Evolutionary conservation across 64 coral and sea anemone genomes (phyloP), one percentile per base, ranked within the genome.

Genomic region (Trachythela sp.): DNA sequence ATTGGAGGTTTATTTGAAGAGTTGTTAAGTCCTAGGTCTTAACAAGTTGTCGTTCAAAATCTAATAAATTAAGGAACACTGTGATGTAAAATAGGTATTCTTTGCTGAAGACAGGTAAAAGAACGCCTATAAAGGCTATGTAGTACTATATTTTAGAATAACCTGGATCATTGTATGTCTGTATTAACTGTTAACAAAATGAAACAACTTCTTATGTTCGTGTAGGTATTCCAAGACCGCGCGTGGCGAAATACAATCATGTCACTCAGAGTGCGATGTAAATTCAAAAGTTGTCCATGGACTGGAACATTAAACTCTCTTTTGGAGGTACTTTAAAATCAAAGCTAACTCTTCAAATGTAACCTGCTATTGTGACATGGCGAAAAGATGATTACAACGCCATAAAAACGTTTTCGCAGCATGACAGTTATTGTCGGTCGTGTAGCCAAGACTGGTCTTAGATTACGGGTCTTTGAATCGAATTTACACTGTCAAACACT

Each of bases 251-350:
- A 80, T 22, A 80, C 75, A 15, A 80, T 80, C 75, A 80, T 80
- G 75, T 80, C 75, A 13, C 2, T 80, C 10, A 8, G 17, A 80
- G 75, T 80, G 30, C 75, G 75, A 17, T 80, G 75, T 38, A 80
- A 80, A 36, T 80, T 35, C 33, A 80, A 35, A 15, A 80, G 37
- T 8, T 80, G 75, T 80, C 75, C 75, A 4, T 80, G 75, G 75
- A 80, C 4, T 80, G 75, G 75, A 35, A 39, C 31, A 14, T 18
- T 80, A 8, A 35, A 80, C 35, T 80, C 33, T 18, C 75, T 80
- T 80, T 80, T 80, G 75, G 75, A 80, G 75, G 75, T 80, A 80
- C 68, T 24, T 72, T 72, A n/a, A n/a, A n/a, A n/a, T n/a, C n/a
- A n/a, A n/a, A n/a, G n/a, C n/a, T n/a, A n/a, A n/a, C n/a, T n/a